These are phyloP conservation scores for Papilio machaon DNA, from an alignment of 1,140 invertebrate species.

Conservation along the genomic window DNA sequence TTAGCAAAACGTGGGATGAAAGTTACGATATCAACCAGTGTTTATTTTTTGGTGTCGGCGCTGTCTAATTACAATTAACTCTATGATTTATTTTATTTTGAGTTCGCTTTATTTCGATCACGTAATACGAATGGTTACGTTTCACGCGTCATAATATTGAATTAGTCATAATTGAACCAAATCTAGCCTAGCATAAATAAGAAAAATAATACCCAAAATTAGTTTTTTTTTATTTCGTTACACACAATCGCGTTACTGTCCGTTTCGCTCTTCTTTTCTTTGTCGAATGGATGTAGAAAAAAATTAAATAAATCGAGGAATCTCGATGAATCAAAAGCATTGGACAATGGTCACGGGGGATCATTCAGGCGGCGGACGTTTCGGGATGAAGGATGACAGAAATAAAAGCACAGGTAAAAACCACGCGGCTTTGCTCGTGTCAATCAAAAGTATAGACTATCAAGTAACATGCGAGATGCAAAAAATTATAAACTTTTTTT, in stretches of 20 bases:
- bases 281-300: constrained; percentile 55
- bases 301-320: constrained; percentile 56
- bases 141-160: neutral
- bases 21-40: constrained; percentile 25
- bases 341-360: constrained; percentile 78
- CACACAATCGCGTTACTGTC: constrained; percentile 37
- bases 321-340: constrained; percentile 75
- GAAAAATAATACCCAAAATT: constrained; percentile 53
- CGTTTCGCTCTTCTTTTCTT: constrained; percentile 7
- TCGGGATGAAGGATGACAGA: constrained; percentile 57
- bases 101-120: constrained; percentile 21
- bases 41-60: constrained; percentile 41
- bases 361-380: constrained; percentile 56
- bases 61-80: constrained; percentile 34
- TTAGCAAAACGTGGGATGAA: constrained; percentile 34
- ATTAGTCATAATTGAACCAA: neutral
- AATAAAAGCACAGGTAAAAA: constrained; percentile 74
- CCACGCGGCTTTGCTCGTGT: constrained; percentile 68
- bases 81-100: constrained; percentile 35
- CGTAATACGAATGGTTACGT: neutral
- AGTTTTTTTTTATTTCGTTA: constrained; percentile 66
- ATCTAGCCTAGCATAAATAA: neutral
- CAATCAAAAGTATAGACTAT: constrained; percentile 57
- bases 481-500: constrained; percentile 17
- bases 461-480: constrained; percentile 27